Evolutionary conservation across 2,888 invertebrate species (phyloP).

Genomic region (Unio pictorum): DNA sequence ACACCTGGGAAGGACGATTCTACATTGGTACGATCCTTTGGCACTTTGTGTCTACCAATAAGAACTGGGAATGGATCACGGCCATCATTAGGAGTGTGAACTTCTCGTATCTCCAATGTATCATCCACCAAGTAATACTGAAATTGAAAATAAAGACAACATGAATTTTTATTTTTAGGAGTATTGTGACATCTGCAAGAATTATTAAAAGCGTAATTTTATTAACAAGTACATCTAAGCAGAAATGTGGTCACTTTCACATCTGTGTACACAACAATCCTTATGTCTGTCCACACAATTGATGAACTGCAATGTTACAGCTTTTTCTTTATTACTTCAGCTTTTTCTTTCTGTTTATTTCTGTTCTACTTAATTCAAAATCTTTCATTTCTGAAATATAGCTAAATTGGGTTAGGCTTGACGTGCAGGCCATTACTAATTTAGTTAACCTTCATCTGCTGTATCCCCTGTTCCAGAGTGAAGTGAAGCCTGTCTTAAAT

Average conservation of each 20-base stretch:
- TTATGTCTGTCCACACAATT: no score
- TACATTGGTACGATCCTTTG: slow-evolving; percentile 61
- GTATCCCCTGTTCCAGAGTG: no score
- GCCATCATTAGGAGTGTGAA: slow-evolving; percentile 81
- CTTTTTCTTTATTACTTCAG: no score
- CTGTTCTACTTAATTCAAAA: no score
- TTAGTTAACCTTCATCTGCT: no score
- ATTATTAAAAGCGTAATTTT: neutral
- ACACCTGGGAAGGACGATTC: slow-evolving; percentile 73
- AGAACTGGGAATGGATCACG: slow-evolving; percentile 84
- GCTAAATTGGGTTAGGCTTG: no score
- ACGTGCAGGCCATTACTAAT: no score
- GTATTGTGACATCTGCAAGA: neutral
- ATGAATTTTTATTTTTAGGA: neutral
- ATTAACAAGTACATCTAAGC: neutral
- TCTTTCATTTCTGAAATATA: no score
- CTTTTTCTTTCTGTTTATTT: no score
- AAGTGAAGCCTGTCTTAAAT: no score
- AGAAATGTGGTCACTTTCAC: neutral
- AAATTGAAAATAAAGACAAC: slow-evolving; percentile 17
- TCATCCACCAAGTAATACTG: slow-evolving; percentile 86
- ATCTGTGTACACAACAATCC: no score
- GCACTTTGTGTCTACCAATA: slow-evolving; percentile 82
- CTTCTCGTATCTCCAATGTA: slow-evolving; percentile 84
- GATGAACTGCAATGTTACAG: no score